phyloP scores from a whole-genome alignment of 2,888 invertebrate species.

The Mantis religiosa region DNA sequence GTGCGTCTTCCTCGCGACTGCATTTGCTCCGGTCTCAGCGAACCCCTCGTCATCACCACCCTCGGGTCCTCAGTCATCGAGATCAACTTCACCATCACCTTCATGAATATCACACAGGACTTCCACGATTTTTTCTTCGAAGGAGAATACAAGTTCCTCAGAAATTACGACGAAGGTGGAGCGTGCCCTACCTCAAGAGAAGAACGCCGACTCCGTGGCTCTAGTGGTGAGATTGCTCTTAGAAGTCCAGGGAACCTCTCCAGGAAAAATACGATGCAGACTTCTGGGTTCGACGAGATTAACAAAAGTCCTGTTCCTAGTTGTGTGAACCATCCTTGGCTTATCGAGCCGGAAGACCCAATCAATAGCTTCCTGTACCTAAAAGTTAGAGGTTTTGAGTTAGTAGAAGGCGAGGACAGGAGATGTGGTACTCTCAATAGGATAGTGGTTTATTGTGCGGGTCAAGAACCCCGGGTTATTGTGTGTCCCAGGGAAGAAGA shows the following conservation, averaged over 20 bases:
- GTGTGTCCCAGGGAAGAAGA: conserved; percentile 58
- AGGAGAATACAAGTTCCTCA: conserved; percentile 45
- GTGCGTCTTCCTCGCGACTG: conserved; percentile 67
- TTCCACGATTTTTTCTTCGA: conserved; percentile 76
- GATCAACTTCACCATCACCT: conserved; percentile 67
- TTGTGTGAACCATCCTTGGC: conserved; percentile 72
- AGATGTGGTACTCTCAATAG: conserved; percentile 66
- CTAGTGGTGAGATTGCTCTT: conserved; percentile 68
- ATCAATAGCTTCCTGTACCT: conserved; percentile 67
- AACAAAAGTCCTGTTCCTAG: conserved; percentile 32
- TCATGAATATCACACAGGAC: conserved; percentile 79
- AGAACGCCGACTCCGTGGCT: conserved; percentile 61
- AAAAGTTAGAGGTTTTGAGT: conserved; percentile 62
- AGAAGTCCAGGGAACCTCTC: conserved; percentile 49
- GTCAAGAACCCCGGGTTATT: conserved; percentile 52
- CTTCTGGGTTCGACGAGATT: conserved; percentile 25
- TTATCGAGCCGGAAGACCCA: conserved; percentile 70
- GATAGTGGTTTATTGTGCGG: conserved; percentile 67
- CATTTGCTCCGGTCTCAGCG: conserved; percentile 65
- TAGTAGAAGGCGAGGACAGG: conserved; percentile 38
- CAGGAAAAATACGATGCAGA: conserved; percentile 16
- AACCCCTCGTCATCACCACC: conserved; percentile 61
- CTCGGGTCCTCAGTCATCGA: conserved; percentile 67
- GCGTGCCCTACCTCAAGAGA: conserved; percentile 60
- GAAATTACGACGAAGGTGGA: conserved; percentile 51